Conservation (phyloP, 1,140 invertebrate species). For the Hyposmocoma kahamanoa region DNA sequence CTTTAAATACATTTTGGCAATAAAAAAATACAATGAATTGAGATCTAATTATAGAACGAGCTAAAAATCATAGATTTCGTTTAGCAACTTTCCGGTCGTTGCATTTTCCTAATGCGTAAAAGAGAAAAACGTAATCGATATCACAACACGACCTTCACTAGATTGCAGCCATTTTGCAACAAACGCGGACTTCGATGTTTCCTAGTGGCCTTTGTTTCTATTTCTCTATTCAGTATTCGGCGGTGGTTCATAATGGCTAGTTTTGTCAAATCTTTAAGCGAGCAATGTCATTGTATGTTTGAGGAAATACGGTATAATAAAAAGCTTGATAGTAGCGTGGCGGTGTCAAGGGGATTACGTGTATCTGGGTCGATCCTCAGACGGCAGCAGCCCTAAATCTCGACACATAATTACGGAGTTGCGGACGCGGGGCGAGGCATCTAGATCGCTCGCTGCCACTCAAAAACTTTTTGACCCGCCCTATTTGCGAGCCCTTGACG, state of each 20-base stretch:
- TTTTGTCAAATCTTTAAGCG: not conserved
- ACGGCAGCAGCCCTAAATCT: slow-evolving; percentile 37
- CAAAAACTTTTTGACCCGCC: slow-evolving; percentile 34
- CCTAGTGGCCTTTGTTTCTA: too few species aligned
- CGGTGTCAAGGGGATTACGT: slow-evolving; percentile 35
- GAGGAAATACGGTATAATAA: slow-evolving; percentile 4
- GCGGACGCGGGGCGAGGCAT: slow-evolving; percentile 23
- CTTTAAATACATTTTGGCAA: too few species aligned
- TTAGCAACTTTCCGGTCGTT: too few species aligned
- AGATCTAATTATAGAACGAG: too few species aligned
- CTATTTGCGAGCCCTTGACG: slow-evolving; percentile 24
- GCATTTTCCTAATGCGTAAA: not conserved
- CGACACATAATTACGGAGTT: slow-evolving; percentile 41
- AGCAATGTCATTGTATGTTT: slow-evolving; percentile 1
- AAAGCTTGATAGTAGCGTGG: not conserved
- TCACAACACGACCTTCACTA: slow-evolving; percentile 9
- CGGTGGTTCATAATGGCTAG: too few species aligned
- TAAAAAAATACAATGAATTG: too few species aligned
- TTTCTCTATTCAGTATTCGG: too few species aligned
- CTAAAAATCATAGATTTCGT: too few species aligned
- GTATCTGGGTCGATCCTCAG: slow-evolving; percentile 40
- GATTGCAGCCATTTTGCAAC: not conserved
- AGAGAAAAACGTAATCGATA: slow-evolving; percentile 10
- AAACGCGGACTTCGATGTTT: not conserved
- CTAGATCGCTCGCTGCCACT: slow-evolving; percentile 25